Evolutionary conservation across 2,888 invertebrate species (phyloP), one percentile per base, ranked within the genome.

Genomic region (Athalia cordata): DNA sequence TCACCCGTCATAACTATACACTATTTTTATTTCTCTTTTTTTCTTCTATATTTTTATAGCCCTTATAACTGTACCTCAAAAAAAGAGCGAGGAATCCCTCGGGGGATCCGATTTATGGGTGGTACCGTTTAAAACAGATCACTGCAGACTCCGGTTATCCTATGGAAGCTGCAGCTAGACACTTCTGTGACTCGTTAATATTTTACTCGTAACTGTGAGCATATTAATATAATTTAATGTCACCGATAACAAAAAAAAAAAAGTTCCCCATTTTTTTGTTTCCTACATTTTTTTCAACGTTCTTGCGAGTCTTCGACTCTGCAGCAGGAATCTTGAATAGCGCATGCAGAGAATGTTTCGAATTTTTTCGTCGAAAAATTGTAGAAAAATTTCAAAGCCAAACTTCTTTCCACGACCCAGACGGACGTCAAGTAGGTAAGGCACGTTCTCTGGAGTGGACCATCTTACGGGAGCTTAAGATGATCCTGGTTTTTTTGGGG

Each of bases 381-480:
- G 29, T 29, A 2, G 29, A 29, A 2, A 29, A 29, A 29, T 29
- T 29, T 29, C n/a, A 29, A 29, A 29, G 29, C 29, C 29, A 29
- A 29, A 1, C 2, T 29, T 29, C 2, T 29, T 29, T 29, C 29
- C 29, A 29, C 29, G 29, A 29, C 29, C 29, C 29, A 29, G 29
- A n/a, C 29, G 29, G 29, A 29, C 29, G 29, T 29, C 29, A 29
- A 29, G 50, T 68, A 68, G 8, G 11, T 29, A 52, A 43, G n/a
- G 55, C 29, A 8, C 11, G 29, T 11, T 55, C 4, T 65, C 57
- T 29, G 7, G 43, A 55, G 59, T 59, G 59, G 72, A 29, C 29
- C 29, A 29, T 72, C 72, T 72, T 72, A 72, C 72, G 72, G 72
- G 72, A 72, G 72, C 72, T 72, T 59, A 59, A 72, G 72, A 72